Base-by-base conservation (phyloP, 1,140 invertebrate species). In the Aethina tumida region DNA sequence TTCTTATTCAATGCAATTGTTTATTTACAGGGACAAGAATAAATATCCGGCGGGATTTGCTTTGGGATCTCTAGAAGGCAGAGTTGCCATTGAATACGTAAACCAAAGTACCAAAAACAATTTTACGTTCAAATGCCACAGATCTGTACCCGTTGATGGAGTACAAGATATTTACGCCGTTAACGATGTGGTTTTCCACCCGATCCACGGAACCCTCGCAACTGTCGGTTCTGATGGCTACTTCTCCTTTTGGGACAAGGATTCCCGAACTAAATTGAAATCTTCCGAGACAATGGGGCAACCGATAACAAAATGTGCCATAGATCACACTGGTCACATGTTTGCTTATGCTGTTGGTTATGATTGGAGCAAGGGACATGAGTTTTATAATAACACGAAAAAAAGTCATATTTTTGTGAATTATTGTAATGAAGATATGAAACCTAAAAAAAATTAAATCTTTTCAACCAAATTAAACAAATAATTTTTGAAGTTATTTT, bases 161-260 rank as follows among this genome's bases (percentile, higher is more conserved):
- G 79, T 80, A 61, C 80, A 94, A 67, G 75, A 79, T 45, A 77
- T 79, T 37, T 79, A 75, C 50, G 74, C 75, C 1, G 92, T 98
- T 1, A 99, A 99, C 65, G 94, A 96, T 61, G 93, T 99, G 39
- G 84, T 89, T 30, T 99, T 99, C 66, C 96, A 99, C 71, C 96
- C 95, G 4, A 72, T 84, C 25, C 94, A 99, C 68, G 91, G 93
- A 1, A 99, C 97, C 25, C 67, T 99, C 44, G 88, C 92, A 3
- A 99, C 97, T 0, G 92, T 97, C 21, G 97, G 97, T 4, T 91
- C 91, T 18, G 97, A 99, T 70, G 96, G 95, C n/a, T 79, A 89
- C 10, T 99, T 92, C 60, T 95, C 88, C 54, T 99, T 96, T 67
- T 99, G 97, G 97, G 96, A 99, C 62, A 99, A 99, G 68, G 95